Evolutionary conservation across 2,797 vertebrate species (phyloP), one percentile per base, ranked within the genome.

Genomic region (Cynodonichthys magdalenae): DNA sequence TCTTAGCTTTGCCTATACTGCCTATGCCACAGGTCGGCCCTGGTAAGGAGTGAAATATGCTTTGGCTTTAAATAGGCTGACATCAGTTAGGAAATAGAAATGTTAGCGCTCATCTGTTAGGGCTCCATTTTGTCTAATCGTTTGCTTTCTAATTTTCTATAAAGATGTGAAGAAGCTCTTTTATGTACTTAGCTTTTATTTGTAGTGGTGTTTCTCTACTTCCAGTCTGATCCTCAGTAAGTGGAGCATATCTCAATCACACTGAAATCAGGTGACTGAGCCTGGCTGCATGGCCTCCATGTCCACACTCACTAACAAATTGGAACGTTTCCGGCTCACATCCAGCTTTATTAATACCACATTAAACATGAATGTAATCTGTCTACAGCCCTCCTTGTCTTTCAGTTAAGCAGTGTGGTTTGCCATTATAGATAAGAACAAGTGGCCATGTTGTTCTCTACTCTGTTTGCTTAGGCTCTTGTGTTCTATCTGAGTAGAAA

Each of bases 221-320:
- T 53, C 12, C 29, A 48, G 51, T 44, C 24, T 39, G 44, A 6
- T 53, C 17, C 49, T 52, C 17, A 45, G 24, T 36, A 50, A 50
- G 47, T 44, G 20, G 39, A 64, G 45, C 56, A 36, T 24, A 59
- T 24, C 49, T 50, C 61, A 51, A 28, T 63, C 20, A 18, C 18
- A 45, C 57, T 55, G 51, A 61, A 34, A 51, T 36, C 46, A 57
- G n/a, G 18, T 41, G 41, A 60, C n/a, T 44, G 12, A 15, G 14
- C 15, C 20, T 12, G 9, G 41, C 41, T 42, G 1, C 41, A 42
- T 42, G 14, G 41, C 3, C 46, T 47, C 46, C 18, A 20, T 47
- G 19, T 20, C 46, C 7, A n/a, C n/a, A n/a, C 44, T 47, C 46
- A 20, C 46, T 47, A 47, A 47, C 46, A 47, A 47, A 47, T 47